phyloP scores from a whole-genome alignment of 35 echinoderm and acorn worm genomes.

The Amphiura filiformis region DNA sequence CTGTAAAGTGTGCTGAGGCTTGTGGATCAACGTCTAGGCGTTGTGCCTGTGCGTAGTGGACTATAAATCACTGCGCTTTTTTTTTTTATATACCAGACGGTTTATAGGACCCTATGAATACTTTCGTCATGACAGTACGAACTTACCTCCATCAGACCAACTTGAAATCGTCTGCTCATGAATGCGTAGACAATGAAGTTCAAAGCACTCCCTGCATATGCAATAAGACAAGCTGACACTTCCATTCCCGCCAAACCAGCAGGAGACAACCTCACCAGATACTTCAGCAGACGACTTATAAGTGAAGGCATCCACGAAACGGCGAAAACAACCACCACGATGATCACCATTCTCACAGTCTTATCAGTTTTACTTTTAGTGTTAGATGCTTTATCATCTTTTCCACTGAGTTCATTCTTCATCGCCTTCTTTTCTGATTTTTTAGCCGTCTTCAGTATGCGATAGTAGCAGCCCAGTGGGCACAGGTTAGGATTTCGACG shows the following conservation, averaged over 20 bases:
- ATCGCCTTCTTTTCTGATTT: conserved; percentile 11
- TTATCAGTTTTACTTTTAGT: conserved; percentile 49
- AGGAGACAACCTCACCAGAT: conserved; percentile 28
- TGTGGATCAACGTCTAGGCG: too few relatives aligned
- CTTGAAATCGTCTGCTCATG: conserved; percentile 86
- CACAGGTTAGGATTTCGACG: too few relatives aligned
- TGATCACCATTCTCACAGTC: conserved; percentile 88
- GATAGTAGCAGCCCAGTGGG: conserved; percentile 79
- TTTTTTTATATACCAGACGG: too few relatives aligned
- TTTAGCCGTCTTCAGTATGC: conserved; percentile 58
- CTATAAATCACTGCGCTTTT: too few relatives aligned
- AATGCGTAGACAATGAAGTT: conserved; percentile 93
- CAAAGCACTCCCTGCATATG: conserved; percentile 85
- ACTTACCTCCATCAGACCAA: conserved; percentile 58
- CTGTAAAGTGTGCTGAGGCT: too few relatives aligned
- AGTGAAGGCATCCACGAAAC: conserved; percentile 88
- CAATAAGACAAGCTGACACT: conserved; percentile 79
- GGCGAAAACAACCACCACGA: conserved; percentile 75
- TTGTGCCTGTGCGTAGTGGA: too few relatives aligned
- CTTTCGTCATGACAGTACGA: too few relatives aligned
- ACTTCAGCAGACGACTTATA: conserved; percentile 79
- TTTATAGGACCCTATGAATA: too few relatives aligned
- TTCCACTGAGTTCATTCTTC: not conserved
- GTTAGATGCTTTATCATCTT: not conserved
- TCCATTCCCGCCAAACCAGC: conserved; percentile 47